phyloP scores from a whole-genome alignment of 64 coral and sea anemone species.

The Montipora cactus region DNA sequence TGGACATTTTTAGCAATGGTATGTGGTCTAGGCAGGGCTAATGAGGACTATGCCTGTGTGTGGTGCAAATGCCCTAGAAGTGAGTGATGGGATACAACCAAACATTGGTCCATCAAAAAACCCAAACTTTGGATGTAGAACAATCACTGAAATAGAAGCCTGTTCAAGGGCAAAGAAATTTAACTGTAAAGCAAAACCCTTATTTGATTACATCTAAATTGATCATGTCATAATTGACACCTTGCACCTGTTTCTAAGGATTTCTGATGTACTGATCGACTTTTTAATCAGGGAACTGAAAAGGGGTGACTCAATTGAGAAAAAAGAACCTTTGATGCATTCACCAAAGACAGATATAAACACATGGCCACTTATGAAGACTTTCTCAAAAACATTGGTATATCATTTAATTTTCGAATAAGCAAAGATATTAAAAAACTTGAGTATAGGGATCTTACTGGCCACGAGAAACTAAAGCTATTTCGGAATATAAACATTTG shows the following conservation, averaged over 20 bases:
- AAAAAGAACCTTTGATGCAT: conserved; percentile 17
- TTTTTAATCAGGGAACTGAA: conserved; percentile 58
- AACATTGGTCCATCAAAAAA: conserved; percentile 62
- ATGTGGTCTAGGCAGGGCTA: conserved; percentile 57
- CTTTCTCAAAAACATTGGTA: conserved; percentile 31
- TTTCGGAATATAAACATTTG: conserved; percentile 33
- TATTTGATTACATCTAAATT: conserved; percentile 58
- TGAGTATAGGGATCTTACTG: conserved; percentile 75
- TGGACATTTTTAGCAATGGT: conserved; percentile 60
- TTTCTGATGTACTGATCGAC: conserved; percentile 74
- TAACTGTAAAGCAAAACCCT: conserved; percentile 41
- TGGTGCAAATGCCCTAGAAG: conserved; percentile 74
- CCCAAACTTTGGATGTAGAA: conserved; percentile 40
- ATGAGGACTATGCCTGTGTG: conserved; percentile 77
- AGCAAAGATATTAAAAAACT: conserved; percentile 56
- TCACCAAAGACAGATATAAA: conserved; percentile 52
- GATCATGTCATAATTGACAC: conserved; percentile 75
- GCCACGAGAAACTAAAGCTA: conserved; percentile 60
- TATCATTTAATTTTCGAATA: conserved; percentile 46
- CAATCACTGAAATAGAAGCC: conserved; percentile 44
- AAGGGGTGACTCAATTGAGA: conserved; percentile 58
- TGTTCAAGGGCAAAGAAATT: conserved; percentile 53
- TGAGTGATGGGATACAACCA: conserved; percentile 31
- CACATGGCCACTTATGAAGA: conserved; percentile 65
- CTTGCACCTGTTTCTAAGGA: conserved; percentile 67